Percentiles rank a stretch among this genome's conserved stretches.
Evolutionary conservation across 2,888 invertebrate genomes (phyloP).

Genomic region (Rotaria socialis): DNA sequence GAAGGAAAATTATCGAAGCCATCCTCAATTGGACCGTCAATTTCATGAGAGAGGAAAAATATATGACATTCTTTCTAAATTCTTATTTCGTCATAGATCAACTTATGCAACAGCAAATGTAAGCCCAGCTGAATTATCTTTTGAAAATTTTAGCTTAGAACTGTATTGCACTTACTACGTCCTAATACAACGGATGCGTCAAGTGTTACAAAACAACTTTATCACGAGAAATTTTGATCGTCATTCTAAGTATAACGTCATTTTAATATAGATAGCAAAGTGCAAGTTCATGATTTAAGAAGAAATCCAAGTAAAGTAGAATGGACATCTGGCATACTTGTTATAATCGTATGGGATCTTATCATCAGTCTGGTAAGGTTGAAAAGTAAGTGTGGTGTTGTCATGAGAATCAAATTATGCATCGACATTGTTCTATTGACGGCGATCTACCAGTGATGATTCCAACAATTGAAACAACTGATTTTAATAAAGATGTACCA

Average conservation of each 20-base stretch:
- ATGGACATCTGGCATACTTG: background rate
- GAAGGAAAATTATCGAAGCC: too few relatives aligned
- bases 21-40: background rate
- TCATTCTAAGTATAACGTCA: background rate
- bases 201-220: background rate
- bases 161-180: background rate
- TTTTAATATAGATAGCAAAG: background rate
- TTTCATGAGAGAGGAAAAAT: background rate
- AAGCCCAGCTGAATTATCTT: background rate
- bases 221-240: background rate
- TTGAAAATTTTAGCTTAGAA: background rate
- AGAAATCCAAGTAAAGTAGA: background rate
- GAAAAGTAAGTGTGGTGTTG: background rate
- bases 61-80: background rate
- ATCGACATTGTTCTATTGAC: background rate
- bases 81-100: background rate
- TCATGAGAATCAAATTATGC: background rate
- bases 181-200: background rate
- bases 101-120: background rate
- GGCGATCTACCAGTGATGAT: background rate
- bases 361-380: background rate
- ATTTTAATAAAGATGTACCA: too few relatives aligned
- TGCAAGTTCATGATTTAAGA: background rate
- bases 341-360: background rate
- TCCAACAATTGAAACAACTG: background rate